Conservation (phyloP, 2,797 vertebrate species). For the Aldrovandia affinis region DNA sequence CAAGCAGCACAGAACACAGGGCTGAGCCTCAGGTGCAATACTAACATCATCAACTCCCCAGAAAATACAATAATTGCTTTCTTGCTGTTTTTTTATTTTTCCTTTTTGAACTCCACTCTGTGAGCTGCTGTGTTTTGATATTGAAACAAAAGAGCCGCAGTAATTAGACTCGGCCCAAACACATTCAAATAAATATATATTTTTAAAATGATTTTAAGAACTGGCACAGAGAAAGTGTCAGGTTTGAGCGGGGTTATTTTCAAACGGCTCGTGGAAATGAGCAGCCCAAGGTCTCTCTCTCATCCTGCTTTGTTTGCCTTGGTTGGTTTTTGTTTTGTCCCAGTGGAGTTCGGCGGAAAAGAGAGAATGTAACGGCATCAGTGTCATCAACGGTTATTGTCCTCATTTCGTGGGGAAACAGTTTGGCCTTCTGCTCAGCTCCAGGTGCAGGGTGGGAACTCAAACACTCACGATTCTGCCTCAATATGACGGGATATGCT, state of each 20-base stretch:
- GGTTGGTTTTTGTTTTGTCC: background rate
- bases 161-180: slow-evolving; percentile 19
- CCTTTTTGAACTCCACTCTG: background rate
- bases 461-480: background rate
- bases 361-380: background rate
- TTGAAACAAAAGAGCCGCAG: background rate
- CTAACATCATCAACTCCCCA: background rate
- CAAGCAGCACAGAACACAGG: background rate
- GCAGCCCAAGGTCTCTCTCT: background rate
- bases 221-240: background rate
- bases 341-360: background rate
- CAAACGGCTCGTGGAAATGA: background rate
- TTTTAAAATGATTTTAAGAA: background rate
- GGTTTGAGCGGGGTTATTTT: background rate
- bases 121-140: slow-evolving; percentile 20
- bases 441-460: background rate
- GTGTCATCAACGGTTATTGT: background rate
- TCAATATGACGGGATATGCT: background rate
- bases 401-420: background rate
- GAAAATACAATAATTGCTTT: slow-evolving; percentile 11
- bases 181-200: background rate
- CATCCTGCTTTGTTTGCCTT: background rate
- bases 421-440: background rate
- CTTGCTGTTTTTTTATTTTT: background rate
- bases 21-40: background rate